Evolutionary conservation across 1,140 invertebrate species (phyloP), one percentile per base, ranked within the genome.

Genomic region (Spodoptera frugiperda): DNA sequence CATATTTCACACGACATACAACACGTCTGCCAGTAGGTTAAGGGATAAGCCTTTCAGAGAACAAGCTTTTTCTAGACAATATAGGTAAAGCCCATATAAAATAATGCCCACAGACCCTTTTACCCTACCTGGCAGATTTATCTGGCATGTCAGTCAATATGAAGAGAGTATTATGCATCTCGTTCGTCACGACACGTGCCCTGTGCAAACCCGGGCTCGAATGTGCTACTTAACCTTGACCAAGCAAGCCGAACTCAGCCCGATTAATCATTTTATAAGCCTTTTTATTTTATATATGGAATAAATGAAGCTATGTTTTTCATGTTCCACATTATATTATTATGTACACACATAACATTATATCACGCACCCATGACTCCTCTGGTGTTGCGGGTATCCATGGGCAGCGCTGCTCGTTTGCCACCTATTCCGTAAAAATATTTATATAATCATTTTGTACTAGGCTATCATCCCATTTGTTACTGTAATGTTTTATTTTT

Each of bases 81-180:
- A 15, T 63, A 63, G 30, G 59, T 63, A 44, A 39, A 63, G 59
- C 33, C 59, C 15, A 63, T 33, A 63, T 53, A 63, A 39, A 63
- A 63, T 63, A 63, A 63, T 44, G 33, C 59, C n/a, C 59, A 33
- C n/a, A 17, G 59, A 63, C 59, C 59, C 59, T 63, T 63, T 63
- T 46, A 63, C 59, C 33, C 17, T 21, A 30, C 48, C 44, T 67
- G 44, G 17, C 17, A 48, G 63, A 67, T 46, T 67, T 67, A 67
- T 67, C 63, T 48, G 15, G 33, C 59, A 44, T 48, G 63, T 49
- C 44, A 67, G 63, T 67, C 63, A 67, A 67, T 67, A 67, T 67
- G 21, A 67, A 67, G 63, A 9, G 63, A 19, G 19, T 67, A 48
- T 67, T 67, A 63, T 67, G 44, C 63, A 17, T 49, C 39, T 67